Evolutionary conservation across 2,888 invertebrate species (phyloP), one percentile per base, ranked within the genome.

Genomic region (Aplocera efformata): DNA sequence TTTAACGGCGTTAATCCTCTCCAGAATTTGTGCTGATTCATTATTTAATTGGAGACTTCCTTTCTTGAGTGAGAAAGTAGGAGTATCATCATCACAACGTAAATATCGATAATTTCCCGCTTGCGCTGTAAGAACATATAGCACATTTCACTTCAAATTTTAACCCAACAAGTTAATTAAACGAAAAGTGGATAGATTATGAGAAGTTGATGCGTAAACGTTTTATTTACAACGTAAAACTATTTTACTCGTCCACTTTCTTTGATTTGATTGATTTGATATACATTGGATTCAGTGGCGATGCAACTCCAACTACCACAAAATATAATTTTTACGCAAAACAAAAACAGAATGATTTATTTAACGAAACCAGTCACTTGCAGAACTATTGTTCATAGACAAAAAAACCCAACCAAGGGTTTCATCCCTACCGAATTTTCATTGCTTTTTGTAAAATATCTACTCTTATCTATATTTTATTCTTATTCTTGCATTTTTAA

Each of bases 21-120:
- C 88, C 88, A 88, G 66, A 88, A 88, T 52, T 80, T 82, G 61
- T 88, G 86, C 51, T 77, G 82, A 84, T 73, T 86, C 88, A 88
- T 88, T 73, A 72, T 82, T 78, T 58, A 54, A 42, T 47, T 7
- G 42, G 57, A 60, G 49, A 66, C 51, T 70, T 67, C 53, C 57
- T 60, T 57, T 50, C 42, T 59, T 38, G 51, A 45, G 49, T 39
- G 50, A 13, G 52, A 62, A 65, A 61, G 63, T 63, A 65, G 58
- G 60, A 62, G 61, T 61, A 60, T 55, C 60, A 64, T 58, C 58
- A 63, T 60, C 47, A 60, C 42, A 58, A 48, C 44, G 53, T 53
- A 51, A 60, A 53, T 23, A 8, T 33, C 1, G 8, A 26, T 21
- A 27, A 27, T 39, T 38, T 33, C 33, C 33, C 35, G 33, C 27